phyloP scores from a whole-genome alignment of 2,797 vertebrate species.

The Myiotriccus ornatus region DNA sequence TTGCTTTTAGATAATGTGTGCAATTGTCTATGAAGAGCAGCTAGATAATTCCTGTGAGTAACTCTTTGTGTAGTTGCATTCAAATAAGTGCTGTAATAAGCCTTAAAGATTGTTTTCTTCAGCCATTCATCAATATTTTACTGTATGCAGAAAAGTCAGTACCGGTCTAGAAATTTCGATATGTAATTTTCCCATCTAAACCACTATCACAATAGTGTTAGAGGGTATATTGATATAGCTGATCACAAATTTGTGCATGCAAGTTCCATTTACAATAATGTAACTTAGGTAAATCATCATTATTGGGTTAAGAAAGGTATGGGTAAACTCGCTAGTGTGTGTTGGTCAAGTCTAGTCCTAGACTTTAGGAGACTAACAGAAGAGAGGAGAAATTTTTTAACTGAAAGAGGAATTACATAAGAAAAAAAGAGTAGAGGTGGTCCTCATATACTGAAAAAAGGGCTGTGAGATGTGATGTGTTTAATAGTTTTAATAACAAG shows the following conservation, averaged over 20 bases:
- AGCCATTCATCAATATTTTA: slow-evolving; percentile 58
- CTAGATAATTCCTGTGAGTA: slow-evolving; percentile 48
- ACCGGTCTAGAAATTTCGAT: slow-evolving; percentile 16
- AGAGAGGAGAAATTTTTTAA: background rate
- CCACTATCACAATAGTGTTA: background rate
- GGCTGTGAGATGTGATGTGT: background rate
- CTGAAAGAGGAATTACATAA: background rate
- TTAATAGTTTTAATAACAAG: background rate
- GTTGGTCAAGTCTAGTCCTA: background rate
- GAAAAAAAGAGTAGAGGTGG: background rate
- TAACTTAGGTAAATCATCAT: background rate
- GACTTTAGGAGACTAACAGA: background rate
- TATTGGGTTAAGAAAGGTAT: background rate
- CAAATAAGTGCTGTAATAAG: slow-evolving; percentile 45
- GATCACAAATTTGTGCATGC: background rate
- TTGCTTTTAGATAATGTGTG: slow-evolving; percentile 67
- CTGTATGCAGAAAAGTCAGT: background rate
- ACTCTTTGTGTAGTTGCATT: slow-evolving; percentile 53
- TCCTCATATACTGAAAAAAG: background rate
- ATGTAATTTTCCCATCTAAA: background rate
- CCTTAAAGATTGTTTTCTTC: slow-evolving; percentile 54
- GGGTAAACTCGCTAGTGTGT: background rate
- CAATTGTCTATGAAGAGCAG: slow-evolving; percentile 71
- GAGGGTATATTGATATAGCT: background rate
- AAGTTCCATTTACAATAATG: background rate